Conservation (phyloP, 2,113 vertebrate species). For the Alaudala cheleensis region DNA sequence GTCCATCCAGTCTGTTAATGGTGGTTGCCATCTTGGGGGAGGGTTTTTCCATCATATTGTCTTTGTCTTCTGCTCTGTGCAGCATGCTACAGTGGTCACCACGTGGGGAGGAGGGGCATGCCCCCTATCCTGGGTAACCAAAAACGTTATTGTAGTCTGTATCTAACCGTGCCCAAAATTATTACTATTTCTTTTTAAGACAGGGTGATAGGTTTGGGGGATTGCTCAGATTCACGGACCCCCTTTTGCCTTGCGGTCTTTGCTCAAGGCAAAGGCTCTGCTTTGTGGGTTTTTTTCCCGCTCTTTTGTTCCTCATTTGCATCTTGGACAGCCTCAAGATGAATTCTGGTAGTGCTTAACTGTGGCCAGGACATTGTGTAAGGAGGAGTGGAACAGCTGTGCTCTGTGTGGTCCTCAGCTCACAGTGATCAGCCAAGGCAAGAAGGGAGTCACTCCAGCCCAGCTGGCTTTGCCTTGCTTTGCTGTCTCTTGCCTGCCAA, state of each 20-base stretch:
- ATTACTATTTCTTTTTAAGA: neutral
- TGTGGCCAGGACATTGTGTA: neutral
- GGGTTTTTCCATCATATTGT: neutral
- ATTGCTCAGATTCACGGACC: neutral
- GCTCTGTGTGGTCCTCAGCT: neutral
- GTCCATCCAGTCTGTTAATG: neutral
- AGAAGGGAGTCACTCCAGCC: neutral
- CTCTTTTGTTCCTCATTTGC: neutral
- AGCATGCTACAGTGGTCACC: neutral
- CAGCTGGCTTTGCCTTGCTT: neutral
- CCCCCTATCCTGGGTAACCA: neutral
- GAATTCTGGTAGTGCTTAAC: neutral
- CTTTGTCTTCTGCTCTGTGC: neutral
- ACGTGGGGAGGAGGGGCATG: neutral
- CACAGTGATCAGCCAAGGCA: neutral
- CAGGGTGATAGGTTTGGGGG: neutral
- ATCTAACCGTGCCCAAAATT: neutral
- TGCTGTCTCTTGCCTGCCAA: neutral
- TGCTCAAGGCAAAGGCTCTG: neutral
- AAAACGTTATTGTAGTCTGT: neutral
- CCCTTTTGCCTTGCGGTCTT: neutral
- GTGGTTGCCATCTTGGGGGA: too few relatives aligned
- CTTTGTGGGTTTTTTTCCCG: accelerated
- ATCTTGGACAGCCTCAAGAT: neutral
- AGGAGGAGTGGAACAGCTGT: too few relatives aligned